Base-by-base conservation (phyloP, 2,888 invertebrate species). In the Harmothoe impar region DNA sequence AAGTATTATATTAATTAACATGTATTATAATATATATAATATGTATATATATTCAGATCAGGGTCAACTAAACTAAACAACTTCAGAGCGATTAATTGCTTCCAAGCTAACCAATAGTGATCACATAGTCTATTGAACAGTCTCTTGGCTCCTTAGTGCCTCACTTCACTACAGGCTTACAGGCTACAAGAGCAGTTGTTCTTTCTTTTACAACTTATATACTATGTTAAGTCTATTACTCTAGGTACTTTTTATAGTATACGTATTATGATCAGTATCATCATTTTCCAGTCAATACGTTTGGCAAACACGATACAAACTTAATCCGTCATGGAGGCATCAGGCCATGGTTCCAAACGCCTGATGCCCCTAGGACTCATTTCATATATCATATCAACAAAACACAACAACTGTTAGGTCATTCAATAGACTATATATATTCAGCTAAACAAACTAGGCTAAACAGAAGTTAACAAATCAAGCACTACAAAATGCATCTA, bases 361-460 rank as follows among this genome's bases (percentile, higher is more conserved):
- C 52, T 52, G 29, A 86, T 54, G 54, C 86, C 25, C n/a, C 29
- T 51, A 86, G 86, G 86, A 29, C 35, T 15, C 33, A 35, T 33
- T 29, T 25, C 62, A 62, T 17, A 31, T 77, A 77, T 31, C 77
- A 77, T 31, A n/a, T 86, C 31, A 86, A 86, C 84, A 84, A 84
- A 84, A 54, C 86, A 86, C 86, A 86, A 86, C 86, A 86, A 54
- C 56, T 86, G 52, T 52, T 86, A 54, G 56, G 86, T 86, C 86
- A 86, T 86, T 86, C 86, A 86, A 86, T 86, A 86, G 86, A 86
- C 86, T 86, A 86, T 86, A 86, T 86, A 86, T 86, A 86, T 86
- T 56, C 86, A 86, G 86, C 86, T 86, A 86, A 86, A 86, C 86
- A 86, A 86, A 86, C 86, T 86, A 86, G 33, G 86, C 86, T 86